Base-by-base conservation (phyloP, 2,113 vertebrate genomes). In the Aramus guarauna region DNA sequence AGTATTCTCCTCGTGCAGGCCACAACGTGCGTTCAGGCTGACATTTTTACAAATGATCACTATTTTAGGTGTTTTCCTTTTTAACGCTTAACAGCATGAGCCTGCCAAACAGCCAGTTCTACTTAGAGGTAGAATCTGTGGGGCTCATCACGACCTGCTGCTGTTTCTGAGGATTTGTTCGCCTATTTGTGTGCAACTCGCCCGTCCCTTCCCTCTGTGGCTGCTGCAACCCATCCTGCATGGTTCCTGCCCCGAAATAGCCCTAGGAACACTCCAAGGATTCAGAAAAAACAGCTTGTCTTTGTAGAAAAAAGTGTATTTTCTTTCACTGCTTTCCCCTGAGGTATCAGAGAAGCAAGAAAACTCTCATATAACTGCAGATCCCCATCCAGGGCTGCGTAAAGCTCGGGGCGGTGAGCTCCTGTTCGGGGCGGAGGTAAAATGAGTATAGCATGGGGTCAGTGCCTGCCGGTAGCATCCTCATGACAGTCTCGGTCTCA, bases 181-280 rank as follows among this genome's bases (percentile, higher is more conserved):
- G 41, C 16, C 30, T 34, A 3, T 50, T 23, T 18, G 41, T 32
- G 45, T 30, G 29, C 59, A 39, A 22, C 21, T 41, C 3, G 0
- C 23, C 32, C 21, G 30, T 48, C 41, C 18, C n/a, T 60, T 43
- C 41, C 17, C 5, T 0, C 11, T 8, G 34, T 4, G 12, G 55
- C 19, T 56, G 41, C 48, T 68, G 48, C 55, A 47, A 11, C 34
- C 24, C 16, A 6, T 9, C 32, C 48, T 43, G 48, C 69, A 29
- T 36, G 22, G 50, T 43, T 69, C 27, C 71, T 72, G 69, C 50
- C 27, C 37, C n/a, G n/a, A 55, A 80, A 60, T 4, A 62, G 27
- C 37, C 58, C 29, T 19, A 23, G 53, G 52, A 66, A 23, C 0
- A 4, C 52, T 43, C 53, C 0, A 0, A 26, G 23, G 22, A 13